Percentiles rank a stretch among this genome's conserved stretches.
Conservation (phyloP, 1,140 invertebrate species). For the Listronotus oregonensis region DNA sequence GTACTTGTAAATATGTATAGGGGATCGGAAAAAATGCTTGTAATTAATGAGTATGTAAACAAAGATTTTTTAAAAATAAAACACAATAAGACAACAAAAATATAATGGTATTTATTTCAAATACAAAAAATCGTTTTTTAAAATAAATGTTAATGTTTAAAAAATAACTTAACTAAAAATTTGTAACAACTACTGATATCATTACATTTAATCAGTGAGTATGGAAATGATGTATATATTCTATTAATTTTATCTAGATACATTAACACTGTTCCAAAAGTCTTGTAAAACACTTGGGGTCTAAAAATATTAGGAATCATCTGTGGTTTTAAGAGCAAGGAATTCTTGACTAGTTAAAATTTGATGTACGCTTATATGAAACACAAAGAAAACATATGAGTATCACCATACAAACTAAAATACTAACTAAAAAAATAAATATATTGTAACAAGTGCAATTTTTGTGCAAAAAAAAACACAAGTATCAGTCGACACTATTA, state of each 20-base stretch:
- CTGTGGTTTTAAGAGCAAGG: not conserved
- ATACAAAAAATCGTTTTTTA: too few relatives aligned
- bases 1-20: too few relatives aligned
- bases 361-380: constrained; percentile 1
- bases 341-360: not conserved
- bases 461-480: constrained; percentile 25
- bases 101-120: too few relatives aligned
- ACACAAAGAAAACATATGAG: not conserved
- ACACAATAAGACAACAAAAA: too few relatives aligned
- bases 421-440: constrained; percentile 34
- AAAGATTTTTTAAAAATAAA: too few relatives aligned
- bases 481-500: constrained; percentile 27
- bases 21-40: too few relatives aligned
- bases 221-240: constrained; percentile 1
- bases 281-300: constrained; percentile 1
- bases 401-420: constrained; percentile 14
- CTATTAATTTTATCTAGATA: constrained; percentile 3
- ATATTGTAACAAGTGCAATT: constrained; percentile 23
- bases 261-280: constrained; percentile 6
- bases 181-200: not conserved
- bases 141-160: too few relatives aligned
- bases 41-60: too few relatives aligned
- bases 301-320: constrained; percentile 12
- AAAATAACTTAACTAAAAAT: too few relatives aligned
- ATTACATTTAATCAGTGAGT: not conserved